Evolutionary conservation across 1,140 invertebrate species (phyloP).

Genomic region (Pseudoatta argentina): DNA sequence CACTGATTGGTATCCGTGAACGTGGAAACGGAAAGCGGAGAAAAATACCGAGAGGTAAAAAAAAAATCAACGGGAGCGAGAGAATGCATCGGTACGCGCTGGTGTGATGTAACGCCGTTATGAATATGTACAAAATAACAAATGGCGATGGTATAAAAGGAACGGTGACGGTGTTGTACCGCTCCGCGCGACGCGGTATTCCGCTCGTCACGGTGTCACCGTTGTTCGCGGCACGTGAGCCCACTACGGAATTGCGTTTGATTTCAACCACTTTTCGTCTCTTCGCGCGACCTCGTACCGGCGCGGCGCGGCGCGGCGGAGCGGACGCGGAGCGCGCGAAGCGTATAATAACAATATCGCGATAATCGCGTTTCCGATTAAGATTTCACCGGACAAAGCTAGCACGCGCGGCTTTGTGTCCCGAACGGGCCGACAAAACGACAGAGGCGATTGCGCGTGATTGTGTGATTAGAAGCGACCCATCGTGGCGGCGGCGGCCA

Average conservation of each 20-base stretch:
- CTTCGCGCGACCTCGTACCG: constrained; percentile 44
- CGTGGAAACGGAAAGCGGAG: constrained; percentile 67
- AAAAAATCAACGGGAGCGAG: constrained; percentile 56
- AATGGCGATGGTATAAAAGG: constrained; percentile 72
- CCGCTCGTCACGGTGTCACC: constrained; percentile 77
- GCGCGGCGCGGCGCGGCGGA: not conserved
- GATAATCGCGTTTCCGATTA: constrained; percentile 73
- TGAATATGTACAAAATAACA: constrained; percentile 84
- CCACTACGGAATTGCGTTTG: constrained; percentile 74
- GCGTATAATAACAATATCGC: constrained; percentile 59
- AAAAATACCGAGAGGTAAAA: constrained; percentile 48
- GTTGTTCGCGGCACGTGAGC: constrained; percentile 78
- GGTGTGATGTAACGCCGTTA: constrained; percentile 81
- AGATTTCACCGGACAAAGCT: constrained; percentile 66
- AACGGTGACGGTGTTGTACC: constrained; percentile 74
- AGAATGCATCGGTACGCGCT: constrained; percentile 76
- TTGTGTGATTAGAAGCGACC: too few species aligned
- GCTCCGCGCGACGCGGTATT: constrained; percentile 67
- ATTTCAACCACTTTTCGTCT: constrained; percentile 73
- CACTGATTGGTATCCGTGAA: constrained; percentile 69
- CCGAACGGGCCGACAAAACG: constrained; percentile 52
- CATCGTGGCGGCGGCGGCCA: not conserved
- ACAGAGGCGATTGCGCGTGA: constrained; percentile 24
- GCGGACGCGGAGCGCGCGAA: constrained; percentile 30
- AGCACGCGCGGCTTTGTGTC: constrained; percentile 67